Percentiles rank a stretch among this genome's conserved stretches.
Conservation (phyloP, 2,888 invertebrate species). For the Acholoe squamosa region DNA sequence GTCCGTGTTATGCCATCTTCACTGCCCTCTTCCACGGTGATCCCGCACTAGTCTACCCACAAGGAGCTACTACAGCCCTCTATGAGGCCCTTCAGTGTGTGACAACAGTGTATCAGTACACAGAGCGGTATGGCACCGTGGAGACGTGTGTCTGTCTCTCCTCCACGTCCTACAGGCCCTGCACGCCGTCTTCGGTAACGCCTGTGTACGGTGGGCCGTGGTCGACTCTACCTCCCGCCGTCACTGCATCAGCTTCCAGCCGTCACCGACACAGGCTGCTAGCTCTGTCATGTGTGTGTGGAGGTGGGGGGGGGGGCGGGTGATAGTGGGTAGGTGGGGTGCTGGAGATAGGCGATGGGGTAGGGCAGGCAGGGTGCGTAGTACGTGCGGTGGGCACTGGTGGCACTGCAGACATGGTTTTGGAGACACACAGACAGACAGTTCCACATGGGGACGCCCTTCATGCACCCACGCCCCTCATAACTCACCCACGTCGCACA, state of each 20-base stretch:
- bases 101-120: too few species aligned
- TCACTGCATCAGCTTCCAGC: not conserved
- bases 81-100: too few species aligned
- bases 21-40: too few species aligned
- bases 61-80: too few species aligned
- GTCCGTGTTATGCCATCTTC: too few species aligned
- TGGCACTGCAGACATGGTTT: not conserved
- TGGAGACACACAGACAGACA: too few species aligned
- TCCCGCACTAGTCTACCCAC: too few species aligned
- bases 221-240: not conserved
- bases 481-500: not conserved
- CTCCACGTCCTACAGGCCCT: not conserved
- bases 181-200: not conserved
- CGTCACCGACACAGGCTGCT: constrained; percentile 31
- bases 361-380: not conserved
- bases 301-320: not conserved
- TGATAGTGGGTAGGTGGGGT: too few species aligned
- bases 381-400: not conserved
- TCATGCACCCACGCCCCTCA: not conserved
- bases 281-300: not conserved
- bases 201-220: not conserved
- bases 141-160: not conserved
- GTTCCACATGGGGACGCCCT: not conserved
- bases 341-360: not conserved
- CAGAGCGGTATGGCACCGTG: not conserved